These are phyloP conservation scores for Galerucella calmariensis DNA, from an alignment of 2,888 invertebrate species.

Conservation along the genomic window DNA sequence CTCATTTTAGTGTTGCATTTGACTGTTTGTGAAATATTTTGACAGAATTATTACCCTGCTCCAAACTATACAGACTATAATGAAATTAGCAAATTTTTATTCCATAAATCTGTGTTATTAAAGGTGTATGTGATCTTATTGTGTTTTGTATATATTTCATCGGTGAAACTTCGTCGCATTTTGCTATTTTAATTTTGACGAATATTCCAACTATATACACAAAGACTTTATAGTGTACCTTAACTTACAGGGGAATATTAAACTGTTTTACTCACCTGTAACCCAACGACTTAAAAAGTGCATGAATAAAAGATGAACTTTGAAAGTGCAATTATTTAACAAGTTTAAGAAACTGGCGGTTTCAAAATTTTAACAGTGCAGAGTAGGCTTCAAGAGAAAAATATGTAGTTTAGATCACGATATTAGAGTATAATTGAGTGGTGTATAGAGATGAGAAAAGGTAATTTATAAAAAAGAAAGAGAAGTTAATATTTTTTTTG, in stretches of 20 bases:
- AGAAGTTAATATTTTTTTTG: too few relatives aligned
- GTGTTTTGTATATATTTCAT: too few relatives aligned
- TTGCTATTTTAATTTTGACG: slow-evolving; percentile 21
- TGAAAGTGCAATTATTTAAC: slow-evolving; percentile 38
- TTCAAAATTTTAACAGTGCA: slow-evolving; percentile 24
- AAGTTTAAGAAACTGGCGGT: slow-evolving; percentile 28
- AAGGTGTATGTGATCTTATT: too few relatives aligned
- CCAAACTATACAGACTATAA: too few relatives aligned
- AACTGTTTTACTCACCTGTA: slow-evolving; percentile 40
- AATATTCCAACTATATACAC: slow-evolving; percentile 18
- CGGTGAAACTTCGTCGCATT: neutral
- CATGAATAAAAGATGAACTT: slow-evolving; percentile 36
- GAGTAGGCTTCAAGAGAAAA: neutral
- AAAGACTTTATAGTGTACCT: slow-evolving; percentile 19
- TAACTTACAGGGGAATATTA: slow-evolving; percentile 29
- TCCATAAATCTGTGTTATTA: too few relatives aligned
- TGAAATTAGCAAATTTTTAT: too few relatives aligned
- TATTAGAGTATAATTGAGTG: neutral
- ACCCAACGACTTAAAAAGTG: slow-evolving; percentile 30
- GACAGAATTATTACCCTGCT: too few relatives aligned
- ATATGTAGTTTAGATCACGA: neutral
- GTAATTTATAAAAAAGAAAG: too few relatives aligned
- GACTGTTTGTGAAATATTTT: too few relatives aligned
- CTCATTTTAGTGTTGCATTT: too few relatives aligned
- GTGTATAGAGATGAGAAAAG: too few relatives aligned